Evolutionary conservation across 1,140 invertebrate species (phyloP), one percentile per base, ranked within the genome.

Genomic region (Cyclargus thomasi): DNA sequence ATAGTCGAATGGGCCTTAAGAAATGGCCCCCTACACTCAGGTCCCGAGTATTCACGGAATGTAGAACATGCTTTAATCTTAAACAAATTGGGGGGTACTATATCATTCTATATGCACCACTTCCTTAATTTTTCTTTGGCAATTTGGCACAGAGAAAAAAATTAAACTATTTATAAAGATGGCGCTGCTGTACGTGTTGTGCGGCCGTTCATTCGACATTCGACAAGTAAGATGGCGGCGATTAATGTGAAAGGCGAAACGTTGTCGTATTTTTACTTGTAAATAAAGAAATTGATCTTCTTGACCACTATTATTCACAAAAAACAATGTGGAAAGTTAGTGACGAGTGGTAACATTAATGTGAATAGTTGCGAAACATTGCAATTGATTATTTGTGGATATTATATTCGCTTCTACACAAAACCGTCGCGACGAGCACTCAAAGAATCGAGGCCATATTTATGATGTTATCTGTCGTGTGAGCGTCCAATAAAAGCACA

Each of bases 201-300:
- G 81, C 80, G 82, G 76, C 87, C 79, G 80, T 87, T 87, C 82
- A 73, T 82, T 80, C 81, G 83, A 87, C 81, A 83, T 88, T 86
- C 83, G 87, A 88, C 85, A 91, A 90, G 87, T 90, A 91, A 91
- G 88, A 91, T 91, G 90, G 90, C 89, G 90, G 83, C 86, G 85
- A 88, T 82, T 91, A 85, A 90, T 91, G 90, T 91, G 90, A 91
- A 91, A 91, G 90, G 90, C 87, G 85, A 91, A 90, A 91, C 90
- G 90, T 91, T 91, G 88, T 90, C 82, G 73, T 90, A 90, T 84
- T 90, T 86, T 76, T 81, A 81, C 80, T 90, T 91, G 88, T 91
- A 91, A 91, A 91, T 90, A 91, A 87, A 88, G 83, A 82, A 81
- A 82, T 76, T 76, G 81, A 70, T 80, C 81, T 73, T 70, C 74